Conservation (phyloP, 1,140 invertebrate genomes). For the Dendroctonus valens region DNA sequence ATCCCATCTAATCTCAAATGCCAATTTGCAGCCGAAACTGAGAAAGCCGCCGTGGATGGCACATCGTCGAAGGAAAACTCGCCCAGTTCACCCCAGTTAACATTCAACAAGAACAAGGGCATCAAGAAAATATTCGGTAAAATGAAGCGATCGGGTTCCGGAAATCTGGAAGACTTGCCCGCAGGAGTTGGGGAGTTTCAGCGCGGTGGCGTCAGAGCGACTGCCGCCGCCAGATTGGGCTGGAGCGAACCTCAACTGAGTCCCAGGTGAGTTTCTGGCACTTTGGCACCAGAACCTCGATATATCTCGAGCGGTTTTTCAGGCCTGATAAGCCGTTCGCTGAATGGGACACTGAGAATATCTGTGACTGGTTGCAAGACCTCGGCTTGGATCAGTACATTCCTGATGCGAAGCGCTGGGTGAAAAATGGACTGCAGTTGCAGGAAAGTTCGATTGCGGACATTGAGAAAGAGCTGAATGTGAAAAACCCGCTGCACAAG, state of each 20-base stretch:
- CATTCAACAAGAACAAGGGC: conserved; percentile 56
- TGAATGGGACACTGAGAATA: conserved; percentile 81
- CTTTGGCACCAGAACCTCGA: too few species aligned
- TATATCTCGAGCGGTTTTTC: conserved; percentile 1
- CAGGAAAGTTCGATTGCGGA: conserved; percentile 75
- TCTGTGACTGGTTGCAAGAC: conserved; percentile 84
- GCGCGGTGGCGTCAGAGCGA: conserved; percentile 71
- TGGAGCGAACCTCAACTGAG: conserved; percentile 56
- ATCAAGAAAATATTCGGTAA: conserved; percentile 68
- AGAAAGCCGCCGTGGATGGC: conserved; percentile 61
- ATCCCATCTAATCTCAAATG: background rate
- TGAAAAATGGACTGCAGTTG: conserved; percentile 77
- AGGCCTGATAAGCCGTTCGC: conserved; percentile 58
- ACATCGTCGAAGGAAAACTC: conserved; percentile 45
- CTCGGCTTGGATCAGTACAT: conserved; percentile 85
- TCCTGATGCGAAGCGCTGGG: conserved; percentile 76
- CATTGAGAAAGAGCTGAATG: conserved; percentile 85
- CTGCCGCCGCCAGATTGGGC: conserved; percentile 73
- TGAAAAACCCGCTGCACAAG: conserved; percentile 83
- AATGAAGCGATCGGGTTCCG: conserved; percentile 70
- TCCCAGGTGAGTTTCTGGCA: conserved; percentile 22
- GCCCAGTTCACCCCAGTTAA: conserved; percentile 59
- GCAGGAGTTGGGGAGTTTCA: conserved; percentile 62
- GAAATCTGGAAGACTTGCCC: conserved; percentile 65
- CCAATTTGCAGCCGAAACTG: conserved; percentile 61